Evolutionary conservation across 2,113 vertebrate species (phyloP).

Genomic region (Strix uralensis): DNA sequence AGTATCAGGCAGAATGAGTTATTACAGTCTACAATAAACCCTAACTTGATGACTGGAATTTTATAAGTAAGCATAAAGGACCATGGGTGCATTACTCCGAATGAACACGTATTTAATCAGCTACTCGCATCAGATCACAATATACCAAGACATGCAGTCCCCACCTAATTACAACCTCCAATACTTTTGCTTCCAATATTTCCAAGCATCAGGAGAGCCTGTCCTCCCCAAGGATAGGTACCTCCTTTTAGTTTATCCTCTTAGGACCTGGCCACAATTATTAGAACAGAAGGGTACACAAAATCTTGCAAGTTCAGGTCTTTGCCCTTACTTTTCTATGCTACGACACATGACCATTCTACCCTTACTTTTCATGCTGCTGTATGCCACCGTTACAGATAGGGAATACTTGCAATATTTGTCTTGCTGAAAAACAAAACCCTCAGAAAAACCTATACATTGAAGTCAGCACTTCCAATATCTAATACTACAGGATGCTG

Average conservation of each 20-base stretch:
- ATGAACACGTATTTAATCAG: conserved; percentile 1
- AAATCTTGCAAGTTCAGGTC: not conserved
- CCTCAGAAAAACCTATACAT: not conserved
- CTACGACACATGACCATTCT: not conserved
- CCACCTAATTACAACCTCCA: not conserved
- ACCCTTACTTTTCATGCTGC: not conserved
- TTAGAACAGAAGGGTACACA: not conserved
- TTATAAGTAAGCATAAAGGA: conserved; percentile 40
- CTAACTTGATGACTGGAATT: conserved; percentile 16
- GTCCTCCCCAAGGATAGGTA: not conserved
- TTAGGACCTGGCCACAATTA: not conserved
- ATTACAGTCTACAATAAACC: not conserved
- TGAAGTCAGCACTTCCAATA: not conserved
- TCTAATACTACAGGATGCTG: not conserved
- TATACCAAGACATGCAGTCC: not conserved
- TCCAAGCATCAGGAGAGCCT: not conserved
- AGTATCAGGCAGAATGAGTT: conserved; percentile 13
- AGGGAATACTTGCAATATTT: not conserved
- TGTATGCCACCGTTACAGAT: not conserved
- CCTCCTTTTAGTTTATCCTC: not conserved
- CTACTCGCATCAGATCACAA: not conserved
- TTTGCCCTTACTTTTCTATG: not conserved
- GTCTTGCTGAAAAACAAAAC: not conserved
- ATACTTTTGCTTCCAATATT: not conserved
- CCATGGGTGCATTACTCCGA: not conserved